Conservation (phyloP, 2,888 invertebrate species). For the Shargacucullia verbasci region DNA sequence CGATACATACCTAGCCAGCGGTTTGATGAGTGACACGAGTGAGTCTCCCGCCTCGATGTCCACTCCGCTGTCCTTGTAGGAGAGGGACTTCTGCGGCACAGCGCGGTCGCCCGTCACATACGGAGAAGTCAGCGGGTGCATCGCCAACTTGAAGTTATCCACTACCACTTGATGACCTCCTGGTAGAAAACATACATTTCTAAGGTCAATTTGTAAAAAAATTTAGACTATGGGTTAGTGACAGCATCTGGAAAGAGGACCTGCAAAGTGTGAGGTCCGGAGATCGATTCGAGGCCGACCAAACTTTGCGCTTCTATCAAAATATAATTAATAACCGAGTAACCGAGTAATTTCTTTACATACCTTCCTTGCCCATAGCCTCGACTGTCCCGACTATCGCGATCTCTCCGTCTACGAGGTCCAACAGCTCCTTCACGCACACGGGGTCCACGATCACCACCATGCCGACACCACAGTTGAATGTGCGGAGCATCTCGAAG, state of each 20-base stretch:
- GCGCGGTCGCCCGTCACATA: slow-evolving; percentile 62
- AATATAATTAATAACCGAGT: no score
- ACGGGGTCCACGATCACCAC: slow-evolving; percentile 92
- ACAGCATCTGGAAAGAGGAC: no score
- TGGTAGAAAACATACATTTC: slow-evolving; percentile 50
- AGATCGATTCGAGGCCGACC: no score
- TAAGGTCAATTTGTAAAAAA: neutral
- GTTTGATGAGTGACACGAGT: slow-evolving; percentile 93
- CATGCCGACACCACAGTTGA: slow-evolving; percentile 98
- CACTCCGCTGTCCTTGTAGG: slow-evolving; percentile 96
- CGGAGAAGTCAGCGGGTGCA: slow-evolving; percentile 83
- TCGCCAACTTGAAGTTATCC: slow-evolving; percentile 91
- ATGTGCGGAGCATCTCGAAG: slow-evolving; percentile 95
- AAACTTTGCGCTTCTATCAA: no score
- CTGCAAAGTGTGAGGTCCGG: no score
- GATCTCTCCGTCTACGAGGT: slow-evolving; percentile 69
- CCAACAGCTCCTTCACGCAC: slow-evolving; percentile 84
- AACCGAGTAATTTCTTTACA: slow-evolving; percentile 22
- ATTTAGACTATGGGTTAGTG: no score
- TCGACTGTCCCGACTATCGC: slow-evolving; percentile 83
- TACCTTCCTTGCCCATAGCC: slow-evolving; percentile 77
- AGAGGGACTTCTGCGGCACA: slow-evolving; percentile 81
- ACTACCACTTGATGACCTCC: slow-evolving; percentile 90
- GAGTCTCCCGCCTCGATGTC: slow-evolving; percentile 96
- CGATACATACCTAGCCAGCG: slow-evolving; percentile 80